A percentile compares a stretch with the other conserved stretches of the same genome.
These are phyloP conservation scores for Drosophila neonasuta DNA, from an alignment of 2,888 invertebrate species.

Conservation along the genomic window DNA sequence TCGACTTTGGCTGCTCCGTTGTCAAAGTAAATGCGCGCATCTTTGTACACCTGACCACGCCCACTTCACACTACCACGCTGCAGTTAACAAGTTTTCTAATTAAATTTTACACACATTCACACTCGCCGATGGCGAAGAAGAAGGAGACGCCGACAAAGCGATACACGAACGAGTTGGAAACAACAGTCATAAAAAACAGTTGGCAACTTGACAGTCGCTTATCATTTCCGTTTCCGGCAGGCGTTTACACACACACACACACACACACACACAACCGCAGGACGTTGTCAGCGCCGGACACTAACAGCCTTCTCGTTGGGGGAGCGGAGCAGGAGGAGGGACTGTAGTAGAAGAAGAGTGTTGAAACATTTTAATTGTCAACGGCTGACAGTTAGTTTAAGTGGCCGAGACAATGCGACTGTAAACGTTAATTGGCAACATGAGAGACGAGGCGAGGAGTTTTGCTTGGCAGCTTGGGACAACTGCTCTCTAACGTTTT, in stretches of 20 bases:
- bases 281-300: constrained; percentile 44
- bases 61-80: constrained; percentile 9
- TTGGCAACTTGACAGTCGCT: constrained; percentile 67
- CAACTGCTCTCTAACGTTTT: constrained; percentile 2
- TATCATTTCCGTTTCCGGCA: constrained; percentile 70
- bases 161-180: constrained; percentile 15
- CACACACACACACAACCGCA: constrained; percentile 38
- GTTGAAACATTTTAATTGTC: constrained; percentile 60
- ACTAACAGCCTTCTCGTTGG: constrained; percentile 5
- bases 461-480: background rate
- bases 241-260: constrained; percentile 15
- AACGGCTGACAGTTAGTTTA: constrained; percentile 51
- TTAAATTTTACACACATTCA: constrained; percentile 52
- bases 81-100: constrained; percentile 57
- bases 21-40: constrained; percentile 63
- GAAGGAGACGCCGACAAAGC: background rate
- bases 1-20: constrained; percentile 54
- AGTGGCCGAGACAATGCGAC: constrained; percentile 49
- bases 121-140: too few relatives aligned
- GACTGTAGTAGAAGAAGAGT: background rate
- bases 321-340: background rate
- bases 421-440: constrained; percentile 58
- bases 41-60: constrained; percentile 43
- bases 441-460: constrained; percentile 1
- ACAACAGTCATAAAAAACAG: constrained; percentile 44